Evolutionary conservation across 2,797 vertebrate species (phyloP), one percentile per base, ranked within the genome.

Genomic region (Chaetodon trifasciatus): DNA sequence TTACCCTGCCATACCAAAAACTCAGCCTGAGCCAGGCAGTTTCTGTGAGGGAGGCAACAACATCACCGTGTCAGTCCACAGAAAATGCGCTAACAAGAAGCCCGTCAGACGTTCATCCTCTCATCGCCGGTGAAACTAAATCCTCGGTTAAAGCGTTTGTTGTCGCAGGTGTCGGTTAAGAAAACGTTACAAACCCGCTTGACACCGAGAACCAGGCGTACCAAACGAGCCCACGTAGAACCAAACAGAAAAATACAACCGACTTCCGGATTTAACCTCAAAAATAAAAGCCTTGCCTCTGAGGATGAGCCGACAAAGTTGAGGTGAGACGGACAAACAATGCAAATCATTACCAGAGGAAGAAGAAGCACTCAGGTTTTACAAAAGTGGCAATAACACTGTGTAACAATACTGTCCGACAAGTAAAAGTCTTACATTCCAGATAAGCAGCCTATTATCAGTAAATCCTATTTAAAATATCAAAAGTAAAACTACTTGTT

Each of bases 1-100:
- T 90, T 72, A 93, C 87, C 90, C 76, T 37, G 84, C 85, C 86
- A 88, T 66, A 65, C 78, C 72, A 74, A 84, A 56, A 85, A 80
- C 73, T 92, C 86, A 87, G 81, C 81, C 91, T 46, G 89, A 84
- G 60, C 17, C 85, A 58, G 81, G 76, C 84, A 40, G 58, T 24
- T 70, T 75, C 28, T 80, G 76, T 32, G 78, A 53, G 21, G 58
- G 8, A 66, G 74, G 35, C 62, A 50, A 64, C 92, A 50, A 64
- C 92, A 89, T 82, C 60, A 67, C 77, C 73, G 75, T 23, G 65
- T 53, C 82, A 5, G 52, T 56, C 47, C 52, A 2, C 42, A 1
- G 0, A 1, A 7, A 67, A 40, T 0, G 13, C 53, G 67, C 37
- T 24, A 71, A 56, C 19, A 13, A 28, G 21, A 56, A 6, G 37